phyloP scores from a whole-genome alignment of 2,888 invertebrate genomes.

The Sabatieria punctata region DNA sequence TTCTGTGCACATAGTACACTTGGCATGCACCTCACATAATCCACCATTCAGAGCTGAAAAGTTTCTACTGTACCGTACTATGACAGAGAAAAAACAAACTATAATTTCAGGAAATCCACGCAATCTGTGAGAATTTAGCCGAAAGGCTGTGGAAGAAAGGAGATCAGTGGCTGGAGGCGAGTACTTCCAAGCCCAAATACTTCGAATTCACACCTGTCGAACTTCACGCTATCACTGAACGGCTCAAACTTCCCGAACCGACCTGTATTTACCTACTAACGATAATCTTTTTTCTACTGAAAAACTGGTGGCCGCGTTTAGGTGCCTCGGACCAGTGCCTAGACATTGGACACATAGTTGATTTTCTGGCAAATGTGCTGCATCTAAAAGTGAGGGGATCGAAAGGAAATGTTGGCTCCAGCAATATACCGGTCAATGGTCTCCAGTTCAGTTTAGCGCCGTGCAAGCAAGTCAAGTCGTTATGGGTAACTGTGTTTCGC shows the following conservation, averaged over 20 bases:
- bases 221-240: slow-evolving; percentile 72
- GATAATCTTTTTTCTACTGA: neutral
- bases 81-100: too few species aligned
- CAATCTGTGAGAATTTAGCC: slow-evolving; percentile 63
- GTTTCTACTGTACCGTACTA: too few species aligned
- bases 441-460: slow-evolving; percentile 61
- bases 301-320: neutral
- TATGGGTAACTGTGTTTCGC: slow-evolving; percentile 48
- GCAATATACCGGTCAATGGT: slow-evolving; percentile 64
- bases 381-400: slow-evolving; percentile 51
- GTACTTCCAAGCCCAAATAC: slow-evolving; percentile 11
- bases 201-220: slow-evolving; percentile 58
- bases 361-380: slow-evolving; percentile 53
- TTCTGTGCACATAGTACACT: too few species aligned
- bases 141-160: slow-evolving; percentile 52
- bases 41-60: too few species aligned
- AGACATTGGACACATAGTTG: slow-evolving; percentile 76
- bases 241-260: slow-evolving; percentile 68
- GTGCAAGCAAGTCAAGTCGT: slow-evolving; percentile 54
- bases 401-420: slow-evolving; percentile 51
- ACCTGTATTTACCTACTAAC: neutral
- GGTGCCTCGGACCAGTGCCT: slow-evolving; percentile 53
- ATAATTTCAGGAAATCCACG: slow-evolving; percentile 74
- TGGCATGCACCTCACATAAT: too few species aligned
- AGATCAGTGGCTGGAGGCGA: slow-evolving; percentile 35